Conservation (phyloP, 2,797 vertebrate genomes). For the Tapirus indicus region DNA sequence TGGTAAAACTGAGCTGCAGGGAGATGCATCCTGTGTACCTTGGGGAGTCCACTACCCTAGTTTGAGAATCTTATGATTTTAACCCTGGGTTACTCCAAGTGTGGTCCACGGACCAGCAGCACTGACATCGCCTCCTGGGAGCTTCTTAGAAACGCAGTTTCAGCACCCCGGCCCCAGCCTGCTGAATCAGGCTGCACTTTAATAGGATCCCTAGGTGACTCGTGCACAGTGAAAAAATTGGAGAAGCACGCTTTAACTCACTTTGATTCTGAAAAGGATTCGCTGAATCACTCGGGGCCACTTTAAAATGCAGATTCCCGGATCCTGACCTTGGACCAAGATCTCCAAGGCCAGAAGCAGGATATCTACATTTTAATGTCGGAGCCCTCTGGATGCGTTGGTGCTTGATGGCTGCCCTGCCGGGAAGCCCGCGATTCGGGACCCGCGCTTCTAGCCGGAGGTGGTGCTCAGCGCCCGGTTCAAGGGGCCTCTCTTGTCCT, state of each 20-base stretch:
- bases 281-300: fast-evolving
- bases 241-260: neutral
- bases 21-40: neutral
- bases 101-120: neutral
- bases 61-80: neutral
- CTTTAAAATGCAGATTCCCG: neutral
- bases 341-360: neutral
- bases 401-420: fast-evolving
- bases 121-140: fast-evolving
- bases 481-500: slow-evolving; percentile 16
- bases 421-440: neutral
- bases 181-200: neutral
- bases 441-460: neutral
- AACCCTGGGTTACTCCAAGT: fast-evolving
- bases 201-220: neutral
- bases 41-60: neutral
- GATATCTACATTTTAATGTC: fast-evolving
- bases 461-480: neutral
- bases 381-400: fast-evolving
- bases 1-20: neutral
- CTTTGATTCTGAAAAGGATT: neutral
- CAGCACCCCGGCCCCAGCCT: fast-evolving
- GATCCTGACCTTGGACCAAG: neutral
- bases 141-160: neutral
- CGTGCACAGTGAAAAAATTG: fast-evolving